Conservation (phyloP, 2,113 vertebrate genomes). For the Pelvicachromis taeniatus region DNA sequence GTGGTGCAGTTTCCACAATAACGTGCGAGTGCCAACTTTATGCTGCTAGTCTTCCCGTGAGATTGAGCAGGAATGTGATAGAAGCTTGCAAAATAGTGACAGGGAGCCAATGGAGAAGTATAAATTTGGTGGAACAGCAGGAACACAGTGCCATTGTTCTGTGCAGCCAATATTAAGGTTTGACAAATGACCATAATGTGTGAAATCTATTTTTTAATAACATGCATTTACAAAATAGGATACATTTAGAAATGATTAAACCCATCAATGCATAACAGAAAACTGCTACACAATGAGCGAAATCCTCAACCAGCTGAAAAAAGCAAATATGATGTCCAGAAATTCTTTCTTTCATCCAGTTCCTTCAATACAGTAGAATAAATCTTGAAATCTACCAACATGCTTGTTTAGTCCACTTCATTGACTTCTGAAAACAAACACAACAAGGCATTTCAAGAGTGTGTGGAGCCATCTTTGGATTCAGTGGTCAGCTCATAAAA, state of each 20-base stretch:
- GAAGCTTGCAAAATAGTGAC: background rate
- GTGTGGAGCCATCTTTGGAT: background rate
- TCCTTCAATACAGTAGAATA: background rate
- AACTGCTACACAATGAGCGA: background rate
- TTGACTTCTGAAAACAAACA: slow-evolving; percentile 18
- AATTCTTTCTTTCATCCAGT: background rate
- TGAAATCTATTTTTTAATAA: background rate
- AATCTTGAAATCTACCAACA: background rate
- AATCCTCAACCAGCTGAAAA: background rate
- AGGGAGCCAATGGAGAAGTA: background rate
- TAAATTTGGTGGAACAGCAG: background rate
- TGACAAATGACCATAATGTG: background rate
- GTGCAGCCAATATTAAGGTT: background rate
- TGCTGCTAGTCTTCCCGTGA: background rate
- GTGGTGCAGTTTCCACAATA: slow-evolving; percentile 28
- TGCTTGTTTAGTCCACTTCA: background rate
- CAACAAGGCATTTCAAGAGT: background rate
- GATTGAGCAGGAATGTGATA: slow-evolving; percentile 25
- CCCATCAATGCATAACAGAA: background rate
- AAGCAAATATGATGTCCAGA: background rate
- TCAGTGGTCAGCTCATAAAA: slow-evolving; percentile 7
- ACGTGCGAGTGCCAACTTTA: background rate
- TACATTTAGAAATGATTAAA: background rate
- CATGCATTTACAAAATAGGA: background rate
- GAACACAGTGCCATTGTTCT: background rate